Evolutionary conservation across 2,797 vertebrate species (phyloP).

Genomic region (Euphonia xanthogaster): DNA sequence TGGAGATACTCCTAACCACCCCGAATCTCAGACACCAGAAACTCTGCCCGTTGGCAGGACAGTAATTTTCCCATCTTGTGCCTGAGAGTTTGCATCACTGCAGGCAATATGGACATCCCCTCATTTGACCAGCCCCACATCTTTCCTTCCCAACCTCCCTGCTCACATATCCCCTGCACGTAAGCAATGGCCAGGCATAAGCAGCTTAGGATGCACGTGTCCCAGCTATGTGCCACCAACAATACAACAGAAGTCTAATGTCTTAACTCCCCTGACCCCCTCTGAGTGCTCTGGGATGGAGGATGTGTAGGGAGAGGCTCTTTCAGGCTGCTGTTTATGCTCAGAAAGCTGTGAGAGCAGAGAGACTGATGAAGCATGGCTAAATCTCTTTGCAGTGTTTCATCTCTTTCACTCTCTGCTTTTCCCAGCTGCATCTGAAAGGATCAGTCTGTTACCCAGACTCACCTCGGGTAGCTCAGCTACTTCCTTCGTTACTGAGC

Average conservation of each 20-base stretch:
- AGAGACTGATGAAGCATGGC: background rate
- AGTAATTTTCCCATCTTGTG: background rate
- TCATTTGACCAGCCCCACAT: background rate
- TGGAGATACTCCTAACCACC: background rate
- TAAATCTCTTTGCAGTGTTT: background rate
- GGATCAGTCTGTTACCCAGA: background rate
- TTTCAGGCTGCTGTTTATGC: background rate
- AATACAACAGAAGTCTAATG: background rate
- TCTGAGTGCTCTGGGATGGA: background rate
- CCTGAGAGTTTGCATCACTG: background rate
- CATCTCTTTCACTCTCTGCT: background rate
- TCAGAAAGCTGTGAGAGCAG: background rate
- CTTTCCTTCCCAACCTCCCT: background rate
- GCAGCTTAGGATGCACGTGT: conserved; percentile 56
- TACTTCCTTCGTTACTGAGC: background rate
- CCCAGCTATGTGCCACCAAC: conserved; percentile 4
- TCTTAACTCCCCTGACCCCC: background rate
- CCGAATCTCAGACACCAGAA: background rate
- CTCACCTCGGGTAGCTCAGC: background rate
- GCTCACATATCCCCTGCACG: conserved; percentile 9
- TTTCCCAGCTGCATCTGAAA: background rate
- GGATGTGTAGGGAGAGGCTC: background rate
- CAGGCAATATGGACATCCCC: background rate
- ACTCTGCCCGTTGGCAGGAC: background rate
- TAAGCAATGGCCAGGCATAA: conserved; percentile 49